Evolutionary conservation across 2,797 vertebrate genomes (phyloP).

Genomic region (Aeoliscus strigatus): DNA sequence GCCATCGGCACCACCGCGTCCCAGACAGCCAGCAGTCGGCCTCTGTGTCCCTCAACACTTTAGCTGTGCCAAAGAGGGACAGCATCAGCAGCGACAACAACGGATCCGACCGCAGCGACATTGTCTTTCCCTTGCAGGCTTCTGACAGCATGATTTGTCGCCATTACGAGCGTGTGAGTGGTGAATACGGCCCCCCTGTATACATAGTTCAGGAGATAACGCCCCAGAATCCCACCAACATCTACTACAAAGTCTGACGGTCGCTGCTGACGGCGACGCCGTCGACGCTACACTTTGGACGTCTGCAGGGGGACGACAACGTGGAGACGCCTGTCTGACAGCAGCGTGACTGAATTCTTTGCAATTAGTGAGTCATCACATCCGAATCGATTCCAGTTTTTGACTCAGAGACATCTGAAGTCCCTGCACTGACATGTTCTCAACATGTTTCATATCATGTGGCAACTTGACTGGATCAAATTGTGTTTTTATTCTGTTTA

Average conservation of each 20-base stretch:
- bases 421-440: background rate
- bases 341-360: no score
- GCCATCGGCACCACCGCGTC: slow-evolving; percentile 75
- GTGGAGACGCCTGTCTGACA: no score
- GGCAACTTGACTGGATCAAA: no score
- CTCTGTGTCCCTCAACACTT: slow-evolving; percentile 87
- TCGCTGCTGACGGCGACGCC: background rate
- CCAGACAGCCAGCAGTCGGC: slow-evolving; percentile 84
- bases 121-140: slow-evolving; percentile 88
- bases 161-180: slow-evolving; percentile 94
- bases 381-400: background rate
- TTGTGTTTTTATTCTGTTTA: slow-evolving; percentile 19
- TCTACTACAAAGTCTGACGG: slow-evolving; percentile 88
- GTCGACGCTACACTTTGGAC: no score
- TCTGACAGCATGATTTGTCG: slow-evolving; percentile 93
- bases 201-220: slow-evolving; percentile 98
- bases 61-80: slow-evolving; percentile 86
- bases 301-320: no score
- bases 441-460: background rate
- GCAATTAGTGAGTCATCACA: background rate
- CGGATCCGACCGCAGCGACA: slow-evolving; percentile 92
- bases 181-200: slow-evolving; percentile 94
- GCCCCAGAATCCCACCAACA: slow-evolving; percentile 91
- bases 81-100: slow-evolving; percentile 81
- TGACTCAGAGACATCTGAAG: background rate